A percentile compares a stretch with the other conserved stretches of the same genome.
Conservation (phyloP, 2,113 vertebrate genomes). For the Oreocharis arfaki region DNA sequence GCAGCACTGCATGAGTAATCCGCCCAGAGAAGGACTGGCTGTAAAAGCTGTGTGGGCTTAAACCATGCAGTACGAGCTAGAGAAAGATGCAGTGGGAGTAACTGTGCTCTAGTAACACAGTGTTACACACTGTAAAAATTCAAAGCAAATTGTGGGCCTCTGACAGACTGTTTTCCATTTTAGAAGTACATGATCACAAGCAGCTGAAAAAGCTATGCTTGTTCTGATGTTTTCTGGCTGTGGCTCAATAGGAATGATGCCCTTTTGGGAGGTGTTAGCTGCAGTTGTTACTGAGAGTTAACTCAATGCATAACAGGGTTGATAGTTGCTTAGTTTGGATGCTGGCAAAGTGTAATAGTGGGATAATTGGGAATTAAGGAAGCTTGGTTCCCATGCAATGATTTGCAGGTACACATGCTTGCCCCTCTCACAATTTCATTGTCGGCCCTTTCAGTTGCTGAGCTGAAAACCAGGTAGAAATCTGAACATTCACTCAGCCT, state of each 20-base stretch:
- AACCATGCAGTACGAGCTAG: neutral
- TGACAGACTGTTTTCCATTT: constrained; percentile 15
- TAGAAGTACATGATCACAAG: neutral
- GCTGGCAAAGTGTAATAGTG: neutral
- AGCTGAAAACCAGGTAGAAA: neutral
- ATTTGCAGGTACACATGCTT: neutral
- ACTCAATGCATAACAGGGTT: neutral
- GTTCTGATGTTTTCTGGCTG: neutral
- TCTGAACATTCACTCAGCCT: neutral
- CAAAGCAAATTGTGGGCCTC: neutral
- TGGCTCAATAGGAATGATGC: neutral
- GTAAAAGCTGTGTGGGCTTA: neutral
- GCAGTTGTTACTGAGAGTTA: neutral
- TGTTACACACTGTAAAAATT: neutral
- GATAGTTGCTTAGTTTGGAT: neutral
- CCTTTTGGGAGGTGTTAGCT: neutral
- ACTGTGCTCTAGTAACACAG: constrained; percentile 9
- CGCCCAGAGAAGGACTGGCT: neutral
- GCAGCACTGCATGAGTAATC: neutral
- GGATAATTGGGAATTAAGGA: neutral
- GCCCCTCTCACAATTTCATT: neutral
- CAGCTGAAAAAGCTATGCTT: neutral
- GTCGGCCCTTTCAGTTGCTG: neutral
- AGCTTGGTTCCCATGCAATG: neutral
- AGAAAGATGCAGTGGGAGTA: constrained; percentile 3